Base-by-base conservation (phyloP, 2,888 invertebrate species). In the Hermaeophaga mercurialis region DNA sequence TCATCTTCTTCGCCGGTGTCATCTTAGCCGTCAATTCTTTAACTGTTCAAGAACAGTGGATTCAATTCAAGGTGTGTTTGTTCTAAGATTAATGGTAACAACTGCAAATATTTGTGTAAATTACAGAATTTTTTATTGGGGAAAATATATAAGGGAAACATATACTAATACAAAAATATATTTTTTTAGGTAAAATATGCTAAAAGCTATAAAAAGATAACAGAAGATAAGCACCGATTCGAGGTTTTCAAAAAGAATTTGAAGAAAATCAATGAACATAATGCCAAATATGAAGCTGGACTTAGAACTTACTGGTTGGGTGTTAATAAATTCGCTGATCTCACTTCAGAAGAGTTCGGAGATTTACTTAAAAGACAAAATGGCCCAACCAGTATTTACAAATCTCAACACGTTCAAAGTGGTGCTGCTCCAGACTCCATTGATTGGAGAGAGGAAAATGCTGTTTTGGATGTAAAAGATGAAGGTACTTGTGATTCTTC, bases 301-400 rank as follows among this genome's bases (percentile, higher is more conserved):
- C 31, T 62, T 12, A 46, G 24, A n/a, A 45, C 57, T 3, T 66
- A 62, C 49, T 49, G 34, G 28, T 12, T 63, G 28, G 64, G 55
- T n/a, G 36, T 66, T 22, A 66, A 56, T n/a, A 19, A 49, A 24
- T 63, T 59, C 39, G 26, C 64, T 9, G 66, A 66, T 39, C 28
- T 63, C 39, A 59, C 66, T 6, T 0, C 14, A 15, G 57, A 63
- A 28, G 66, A 66, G 45, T 63, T 63, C 46, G 22, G 31, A 17
- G 17, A 26, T 18, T 28, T 11, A 12, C 26, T 49, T 14, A 38
- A 19, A n/a, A 19, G 17, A 4, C 26, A 28, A 14, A 24, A 15
- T 9, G 26, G 18, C 6, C 15, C 8, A 6, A 11, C 49, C 3
- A n/a, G 11, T 18, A 5, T 17, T 3, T 5, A 39, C 12, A 8